Evolutionary conservation across 2,113 vertebrate genomes (phyloP), one percentile per base, ranked within the genome.

Genomic region (Diphyllodes magnificus): DNA sequence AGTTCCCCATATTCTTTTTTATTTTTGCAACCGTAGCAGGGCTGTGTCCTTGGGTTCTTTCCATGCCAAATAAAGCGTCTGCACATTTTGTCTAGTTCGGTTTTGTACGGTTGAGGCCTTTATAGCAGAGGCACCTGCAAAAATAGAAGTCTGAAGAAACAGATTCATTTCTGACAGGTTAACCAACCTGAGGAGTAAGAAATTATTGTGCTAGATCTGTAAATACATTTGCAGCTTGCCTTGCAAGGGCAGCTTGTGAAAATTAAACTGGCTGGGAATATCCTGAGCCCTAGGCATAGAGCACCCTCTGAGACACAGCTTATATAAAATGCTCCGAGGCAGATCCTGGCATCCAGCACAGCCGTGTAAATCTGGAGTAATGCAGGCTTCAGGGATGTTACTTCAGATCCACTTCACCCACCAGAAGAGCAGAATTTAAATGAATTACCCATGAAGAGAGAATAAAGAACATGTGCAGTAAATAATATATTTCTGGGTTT

Each of bases 51-150:
- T 97, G 94, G 83, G 88, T 95, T 91, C 86, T 88, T 95, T 96
- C 96, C 95, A 92, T 72, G 78, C 90, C 93, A 97, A 97, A 96
- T 82, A 93, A 92, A 96, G 93, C 0, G 70, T 95, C 94, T 95
- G 86, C 81, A 94, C 95, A 94, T 95, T 95, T 94, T 95, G 95
- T 93, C 94, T 96, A 40, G 77, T 66, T 94, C 5, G 0, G 17
- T 81, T 92, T 65, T 49, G 57, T 75, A 24, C 0, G 0, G 9
- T 35, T 28, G 28, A 92, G 79, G 71, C 20, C 2, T 86, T 95
- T 86, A 40, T 90, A 61, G 69, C 69, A 47, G 44, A 24, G 85
- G 37, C 88, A 91, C 95, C 94, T 95, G 96, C 68, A 96, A 94
- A 97, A 97, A 92, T 70, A 96, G 83, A 82, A 49, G 57, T 81